phyloP scores from a whole-genome alignment of 2,113 vertebrate species.

The Eubucco bourcierii region DNA sequence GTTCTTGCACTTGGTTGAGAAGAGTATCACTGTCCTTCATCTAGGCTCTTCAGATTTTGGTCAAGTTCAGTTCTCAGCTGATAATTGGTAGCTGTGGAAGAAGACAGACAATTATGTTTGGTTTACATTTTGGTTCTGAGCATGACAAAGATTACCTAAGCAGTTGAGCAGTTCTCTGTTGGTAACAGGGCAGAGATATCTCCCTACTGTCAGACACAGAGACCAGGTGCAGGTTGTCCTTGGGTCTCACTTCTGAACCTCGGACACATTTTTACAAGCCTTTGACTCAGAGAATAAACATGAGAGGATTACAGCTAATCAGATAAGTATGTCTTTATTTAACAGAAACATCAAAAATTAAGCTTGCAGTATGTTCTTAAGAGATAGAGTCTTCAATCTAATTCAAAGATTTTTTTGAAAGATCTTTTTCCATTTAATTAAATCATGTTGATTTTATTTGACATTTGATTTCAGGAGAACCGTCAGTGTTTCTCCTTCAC shows the following conservation, averaged over 20 bases:
- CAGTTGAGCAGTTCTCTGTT: neutral
- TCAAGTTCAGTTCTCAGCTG: neutral
- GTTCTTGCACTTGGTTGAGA: neutral
- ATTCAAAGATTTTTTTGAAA: conserved; percentile 7
- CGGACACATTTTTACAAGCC: conserved; percentile 24
- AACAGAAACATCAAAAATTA: conserved; percentile 54
- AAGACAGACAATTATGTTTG: neutral
- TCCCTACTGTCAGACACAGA: fast-evolving
- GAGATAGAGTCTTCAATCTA: conserved; percentile 54
- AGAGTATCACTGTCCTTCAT: neutral
- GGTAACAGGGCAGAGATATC: neutral
- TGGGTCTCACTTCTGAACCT: conserved; percentile 10
- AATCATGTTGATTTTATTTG: conserved; percentile 9
- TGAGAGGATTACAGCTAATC: conserved; percentile 53
- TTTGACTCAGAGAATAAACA: conserved; percentile 51
- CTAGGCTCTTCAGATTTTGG: neutral
- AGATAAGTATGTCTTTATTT: conserved; percentile 48
- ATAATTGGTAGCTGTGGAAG: neutral
- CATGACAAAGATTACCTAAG: neutral
- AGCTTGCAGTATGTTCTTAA: conserved; percentile 46
- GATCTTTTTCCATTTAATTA: conserved; percentile 29
- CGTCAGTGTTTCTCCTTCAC: neutral
- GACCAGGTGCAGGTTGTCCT: conserved; percentile 25
- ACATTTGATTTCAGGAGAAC: conserved; percentile 23
- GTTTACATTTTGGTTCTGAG: neutral